Base-by-base conservation (phyloP, 2,888 invertebrate species). In the Euplexia lucipara region DNA sequence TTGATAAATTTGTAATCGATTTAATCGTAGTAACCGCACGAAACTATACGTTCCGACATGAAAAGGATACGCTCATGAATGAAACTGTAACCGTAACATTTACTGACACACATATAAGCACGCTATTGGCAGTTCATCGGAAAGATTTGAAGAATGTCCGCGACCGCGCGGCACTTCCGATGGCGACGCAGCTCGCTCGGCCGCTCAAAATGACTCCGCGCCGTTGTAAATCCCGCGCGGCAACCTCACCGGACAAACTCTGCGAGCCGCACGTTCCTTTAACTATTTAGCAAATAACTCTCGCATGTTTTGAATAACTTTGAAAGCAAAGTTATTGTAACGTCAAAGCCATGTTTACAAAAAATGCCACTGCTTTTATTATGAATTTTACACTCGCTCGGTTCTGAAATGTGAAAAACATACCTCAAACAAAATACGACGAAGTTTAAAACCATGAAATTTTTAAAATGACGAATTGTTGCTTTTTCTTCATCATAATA, bases 81-180 rank as follows among this genome's bases (percentile, higher is more conserved):
- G 68, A 78, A 70, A 75, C 68, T 71, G 58, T 65, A 67, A 81
- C 74, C 76, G 75, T 77, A 79, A 76, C 74, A 72, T 75, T 69
- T 67, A 73, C 75, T 70, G 69, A 78, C 80, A 79, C 66, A 84
- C 78, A 79, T 82, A 69, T 75, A 82, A 79, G 71, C 79, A 81
- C 78, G 78, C 79, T 67, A 66, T 81, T 82, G 78, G 73, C 63
- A 65, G 62, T 83, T 83, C 82, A 79, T 85, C 80, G 77, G 77
- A 83, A 85, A 85, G 88, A 88, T 88, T 90, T 90, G 86, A 91
- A 90, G 91, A 93, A 93, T 92, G 91, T 83, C 83, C 71, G 78
- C 83, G 90, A 90, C 91, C 92, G 90, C 89, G 90, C 86, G 78
- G 70, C 75, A 88, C 88, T 92, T 94, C 93, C 93, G 93, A 89